Evolutionary conservation across 2,888 invertebrate species (phyloP).

Genomic region (Amblyteles armatorius): DNA sequence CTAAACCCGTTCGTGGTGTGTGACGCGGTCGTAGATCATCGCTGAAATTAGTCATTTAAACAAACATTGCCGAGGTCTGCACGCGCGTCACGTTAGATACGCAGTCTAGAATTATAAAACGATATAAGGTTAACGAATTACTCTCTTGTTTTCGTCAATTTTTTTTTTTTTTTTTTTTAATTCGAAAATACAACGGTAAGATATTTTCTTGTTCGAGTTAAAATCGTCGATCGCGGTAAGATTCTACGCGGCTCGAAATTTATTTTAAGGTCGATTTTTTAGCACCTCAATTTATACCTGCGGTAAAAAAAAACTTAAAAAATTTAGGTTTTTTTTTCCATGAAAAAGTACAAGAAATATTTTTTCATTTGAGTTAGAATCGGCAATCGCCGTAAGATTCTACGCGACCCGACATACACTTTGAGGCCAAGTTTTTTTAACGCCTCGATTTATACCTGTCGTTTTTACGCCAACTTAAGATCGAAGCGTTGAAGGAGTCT

Average conservation of each 20-base stretch:
- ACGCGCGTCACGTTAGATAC: conserved; percentile 40
- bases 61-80: conserved; percentile 55
- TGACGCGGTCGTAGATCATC: conserved; percentile 55
- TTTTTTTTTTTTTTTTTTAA: too few species aligned
- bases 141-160: too few species aligned
- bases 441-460: not conserved
- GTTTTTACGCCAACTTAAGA: not conserved
- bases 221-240: too few species aligned
- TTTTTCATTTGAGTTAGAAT: too few species aligned
- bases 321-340: too few species aligned
- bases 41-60: conserved; percentile 62
- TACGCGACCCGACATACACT: not conserved
- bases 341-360: too few species aligned
- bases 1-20: conserved; percentile 28
- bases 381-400: not conserved
- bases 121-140: not conserved
- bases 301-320: too few species aligned
- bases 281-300: not conserved
- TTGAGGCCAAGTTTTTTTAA: not conserved
- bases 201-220: too few species aligned
- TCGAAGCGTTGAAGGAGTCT: too few species aligned
- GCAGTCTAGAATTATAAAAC: conserved; percentile 6
- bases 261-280: not conserved
- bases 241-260: not conserved
- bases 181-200: too few species aligned